Percentiles rank a stretch among this genome's conserved stretches.
phyloP scores from a whole-genome alignment of 1,140 invertebrate genomes.

The Vollenhovia emeryi region DNA sequence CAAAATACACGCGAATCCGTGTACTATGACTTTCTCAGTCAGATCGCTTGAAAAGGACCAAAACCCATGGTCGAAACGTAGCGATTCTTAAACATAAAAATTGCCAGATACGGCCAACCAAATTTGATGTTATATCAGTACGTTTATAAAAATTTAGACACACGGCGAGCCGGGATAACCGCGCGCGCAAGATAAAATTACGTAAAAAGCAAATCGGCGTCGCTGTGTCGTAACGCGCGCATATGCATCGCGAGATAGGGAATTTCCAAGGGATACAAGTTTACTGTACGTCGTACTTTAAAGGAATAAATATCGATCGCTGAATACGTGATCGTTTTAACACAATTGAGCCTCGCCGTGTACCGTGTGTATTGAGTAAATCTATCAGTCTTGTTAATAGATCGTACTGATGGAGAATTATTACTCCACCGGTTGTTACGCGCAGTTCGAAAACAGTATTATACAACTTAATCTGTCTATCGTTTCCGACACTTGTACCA shows the following conservation, averaged over 20 bases:
- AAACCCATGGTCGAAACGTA: too few species aligned
- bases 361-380: slow-evolving; percentile 9
- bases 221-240: not conserved
- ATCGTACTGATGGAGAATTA: slow-evolving; percentile 37
- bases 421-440: slow-evolving; percentile 23
- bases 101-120: too few species aligned
- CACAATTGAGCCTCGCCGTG: not conserved
- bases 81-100: too few species aligned
- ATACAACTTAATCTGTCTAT: slow-evolving; percentile 22
- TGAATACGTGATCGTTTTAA: slow-evolving; percentile 12
- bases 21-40: too few species aligned
- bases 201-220: not conserved
- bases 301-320: not conserved
- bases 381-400: slow-evolving; percentile 43
- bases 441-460: slow-evolving; percentile 40
- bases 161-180: not conserved
- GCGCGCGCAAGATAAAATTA: not conserved
- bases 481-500: slow-evolving; percentile 1
- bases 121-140: too few species aligned
- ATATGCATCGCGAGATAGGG: not conserved
- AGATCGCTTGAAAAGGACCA: too few species aligned
- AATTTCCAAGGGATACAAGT: not conserved
- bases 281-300: not conserved
- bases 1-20: too few species aligned
- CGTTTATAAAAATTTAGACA: not conserved